Conservation (phyloP, 2,113 vertebrate species). For the Corythaeola cristata region DNA sequence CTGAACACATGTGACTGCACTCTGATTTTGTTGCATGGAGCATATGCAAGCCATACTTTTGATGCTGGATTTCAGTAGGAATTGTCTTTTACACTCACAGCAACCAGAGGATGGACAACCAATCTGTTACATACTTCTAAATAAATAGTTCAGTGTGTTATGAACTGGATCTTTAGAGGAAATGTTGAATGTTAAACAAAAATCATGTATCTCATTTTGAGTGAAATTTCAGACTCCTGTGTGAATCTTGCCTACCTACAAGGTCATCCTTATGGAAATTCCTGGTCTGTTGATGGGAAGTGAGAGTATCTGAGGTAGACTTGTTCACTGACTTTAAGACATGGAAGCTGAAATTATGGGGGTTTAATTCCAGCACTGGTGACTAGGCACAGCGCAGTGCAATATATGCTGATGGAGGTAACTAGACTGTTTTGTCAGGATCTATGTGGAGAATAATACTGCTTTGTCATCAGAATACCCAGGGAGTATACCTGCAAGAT, state of each 20-base stretch:
- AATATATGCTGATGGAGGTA: not conserved
- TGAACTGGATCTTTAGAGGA: not conserved
- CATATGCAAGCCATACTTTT: not conserved
- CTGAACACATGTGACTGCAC: fast-evolving
- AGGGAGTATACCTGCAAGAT: not conserved
- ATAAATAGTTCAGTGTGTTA: not conserved
- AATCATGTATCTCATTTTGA: not conserved
- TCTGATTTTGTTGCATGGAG: not conserved
- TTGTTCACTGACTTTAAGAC: not conserved
- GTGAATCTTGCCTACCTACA: not conserved
- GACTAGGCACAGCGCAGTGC: not conserved
- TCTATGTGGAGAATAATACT: not conserved
- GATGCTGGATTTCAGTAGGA: not conserved
- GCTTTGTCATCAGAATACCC: not conserved
- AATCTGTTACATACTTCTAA: not conserved
- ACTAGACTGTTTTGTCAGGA: not conserved
- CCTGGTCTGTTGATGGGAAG: not conserved
- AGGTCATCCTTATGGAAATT: not conserved
- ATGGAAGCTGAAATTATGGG: not conserved
- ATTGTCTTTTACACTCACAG: not conserved
- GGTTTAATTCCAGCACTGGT: not conserved
- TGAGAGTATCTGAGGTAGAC: not conserved
- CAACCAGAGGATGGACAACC: not conserved
- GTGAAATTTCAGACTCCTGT: not conserved
- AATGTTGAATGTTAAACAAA: not conserved